Conservation (phyloP, 2,113 vertebrate genomes). For the Herpailurus yagouaroundi region DNA sequence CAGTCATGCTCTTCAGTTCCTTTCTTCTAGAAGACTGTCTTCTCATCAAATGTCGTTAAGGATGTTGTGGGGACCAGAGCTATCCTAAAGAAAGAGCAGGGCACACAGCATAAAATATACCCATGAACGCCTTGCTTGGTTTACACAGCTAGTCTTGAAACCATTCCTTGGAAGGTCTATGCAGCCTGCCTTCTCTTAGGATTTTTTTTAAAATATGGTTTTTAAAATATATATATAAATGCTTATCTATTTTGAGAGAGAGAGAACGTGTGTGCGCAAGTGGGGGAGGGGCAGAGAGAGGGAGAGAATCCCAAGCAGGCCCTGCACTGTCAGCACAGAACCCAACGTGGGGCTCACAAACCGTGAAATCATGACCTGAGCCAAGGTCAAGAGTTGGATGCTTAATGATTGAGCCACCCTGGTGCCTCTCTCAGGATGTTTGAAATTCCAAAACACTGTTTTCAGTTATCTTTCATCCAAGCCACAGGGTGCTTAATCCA, state of each 20-base stretch:
- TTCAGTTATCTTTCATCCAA: slow-evolving; percentile 29
- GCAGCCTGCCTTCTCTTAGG: not conserved
- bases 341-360: no score
- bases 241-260: no score
- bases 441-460: slow-evolving; percentile 18
- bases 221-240: no score
- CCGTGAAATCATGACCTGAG: no score
- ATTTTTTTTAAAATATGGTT: not conserved
- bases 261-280: no score
- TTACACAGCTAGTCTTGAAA: not conserved
- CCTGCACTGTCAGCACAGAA: no score
- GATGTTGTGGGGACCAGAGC: not conserved
- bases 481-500: not conserved
- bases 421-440: not conserved
- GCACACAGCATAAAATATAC: not conserved
- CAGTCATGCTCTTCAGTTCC: not conserved
- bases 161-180: not conserved
- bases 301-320: no score
- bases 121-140: not conserved
- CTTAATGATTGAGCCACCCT: no score
- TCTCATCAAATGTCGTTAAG: not conserved
- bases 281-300: no score
- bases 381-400: no score
- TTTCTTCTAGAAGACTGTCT: slow-evolving; percentile 3
- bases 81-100: not conserved